These are phyloP conservation scores for Aptenodytes forsteri DNA, from an alignment of 2,113 vertebrate species.

Conservation along the genomic window DNA sequence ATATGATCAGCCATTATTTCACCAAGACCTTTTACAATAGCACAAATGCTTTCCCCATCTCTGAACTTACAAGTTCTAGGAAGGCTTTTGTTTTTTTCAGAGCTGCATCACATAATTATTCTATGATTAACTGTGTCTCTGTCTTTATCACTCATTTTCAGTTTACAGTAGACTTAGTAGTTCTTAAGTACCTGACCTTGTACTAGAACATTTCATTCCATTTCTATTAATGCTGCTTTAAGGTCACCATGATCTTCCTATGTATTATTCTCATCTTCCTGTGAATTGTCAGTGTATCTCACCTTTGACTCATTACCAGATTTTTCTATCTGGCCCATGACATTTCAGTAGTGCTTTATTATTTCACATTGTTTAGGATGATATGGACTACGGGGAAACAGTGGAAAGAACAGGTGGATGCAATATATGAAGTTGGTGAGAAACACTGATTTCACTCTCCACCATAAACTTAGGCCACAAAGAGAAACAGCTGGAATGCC, in stretches of 20 bases:
- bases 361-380: neutral
- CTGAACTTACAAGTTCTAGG: neutral
- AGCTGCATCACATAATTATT: neutral
- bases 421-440: neutral
- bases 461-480: neutral
- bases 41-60: neutral
- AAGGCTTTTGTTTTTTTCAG: conserved; percentile 8
- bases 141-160: conserved; percentile 21
- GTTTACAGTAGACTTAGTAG: conserved; percentile 25
- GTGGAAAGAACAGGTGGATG: neutral
- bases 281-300: neutral
- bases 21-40: neutral
- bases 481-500: neutral
- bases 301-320: neutral
- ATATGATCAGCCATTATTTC: neutral
- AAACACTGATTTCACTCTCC: neutral
- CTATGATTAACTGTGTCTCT: conserved; percentile 22
- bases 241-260: conserved; percentile 16
- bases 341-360: neutral
- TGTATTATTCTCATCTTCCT: neutral
- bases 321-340: neutral
- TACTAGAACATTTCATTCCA: conserved; percentile 18
- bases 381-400: neutral
- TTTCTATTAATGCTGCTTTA: conserved; percentile 33
- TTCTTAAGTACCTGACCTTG: conserved; percentile 26